Conservation (phyloP, 2,113 vertebrate species). For the Triplophysa tibetana region DNA sequence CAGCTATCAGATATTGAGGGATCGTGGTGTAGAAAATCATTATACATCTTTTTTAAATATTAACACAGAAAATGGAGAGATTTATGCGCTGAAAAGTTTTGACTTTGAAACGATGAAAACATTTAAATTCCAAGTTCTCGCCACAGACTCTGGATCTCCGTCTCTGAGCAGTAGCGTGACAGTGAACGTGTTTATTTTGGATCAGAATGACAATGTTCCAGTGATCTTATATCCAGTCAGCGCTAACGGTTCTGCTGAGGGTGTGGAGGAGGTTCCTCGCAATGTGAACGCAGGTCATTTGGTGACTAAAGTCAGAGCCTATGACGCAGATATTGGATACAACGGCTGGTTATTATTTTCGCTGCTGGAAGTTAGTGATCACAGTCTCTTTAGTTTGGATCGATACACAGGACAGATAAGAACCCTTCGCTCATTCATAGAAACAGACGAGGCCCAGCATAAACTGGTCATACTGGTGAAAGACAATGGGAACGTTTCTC, state of each 20-base stretch:
- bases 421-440: conserved; percentile 59
- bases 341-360: conserved; percentile 63
- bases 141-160: conserved; percentile 55
- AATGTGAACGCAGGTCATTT: conserved; percentile 58
- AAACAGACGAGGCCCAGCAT: conserved; percentile 60
- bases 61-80: conserved; percentile 53
- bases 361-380: conserved; percentile 48
- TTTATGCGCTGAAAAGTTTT: conserved; percentile 54
- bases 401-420: conserved; percentile 65
- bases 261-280: conserved; percentile 53
- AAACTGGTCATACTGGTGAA: conserved; percentile 66
- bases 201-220: conserved; percentile 61
- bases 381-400: conserved; percentile 56
- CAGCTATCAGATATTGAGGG: conserved; percentile 51
- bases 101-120: conserved; percentile 56
- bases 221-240: conserved; percentile 56
- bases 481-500: conserved; percentile 61
- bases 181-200: conserved; percentile 58
- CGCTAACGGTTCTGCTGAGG: conserved; percentile 52
- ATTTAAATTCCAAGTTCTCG: conserved; percentile 52
- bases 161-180: conserved; percentile 54
- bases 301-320: conserved; percentile 55
- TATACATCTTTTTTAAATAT: conserved; percentile 52
- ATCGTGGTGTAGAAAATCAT: conserved; percentile 5
- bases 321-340: conserved; percentile 57